Base-by-base conservation (phyloP, 2,888 invertebrate species). In the Antitype chi region DNA sequence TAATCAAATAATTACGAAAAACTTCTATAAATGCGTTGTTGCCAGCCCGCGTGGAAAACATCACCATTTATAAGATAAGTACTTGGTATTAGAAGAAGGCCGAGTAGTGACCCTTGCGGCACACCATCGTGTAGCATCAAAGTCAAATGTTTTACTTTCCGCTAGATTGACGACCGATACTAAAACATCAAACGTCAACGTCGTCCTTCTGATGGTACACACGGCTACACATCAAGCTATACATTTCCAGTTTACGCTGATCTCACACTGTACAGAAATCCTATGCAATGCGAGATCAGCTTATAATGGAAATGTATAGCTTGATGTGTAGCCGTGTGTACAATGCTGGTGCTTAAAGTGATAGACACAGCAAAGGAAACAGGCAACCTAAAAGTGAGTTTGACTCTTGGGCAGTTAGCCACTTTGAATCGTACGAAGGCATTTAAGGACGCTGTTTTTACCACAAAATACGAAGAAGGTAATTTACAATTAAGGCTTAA, bases 391-490 rank as follows among this genome's bases (percentile, higher is more conserved):
- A 55, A 55, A n/a, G 13, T n/a, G 15, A 25, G 57, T 57, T 57
- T 57, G 57, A 25, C 17, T 8, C 59, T 25, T 59, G 8, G 8
- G 57, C 57, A 25, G 15, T 17, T 17, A 59, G 17, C 23, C 4
- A 52, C 15, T 43, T 49, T 5, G 6, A 43, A 28, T 66, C 38
- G 17, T 43, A 38, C 15, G 2, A 0, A 25, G 17, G 49, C 6
- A 15, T 60, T 60, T 76, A 80, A 81, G 80, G 80, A 70, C 28
- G 4, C 28, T 64, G 59, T 53, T 60, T 60, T 66, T 70, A 67
- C 49, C 32, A 49, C 59, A 62, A 28, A 2, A 49, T 20, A 55
- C 76, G 11, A 62, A 67, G 32, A 81, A 57, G 81, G 81, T 43
- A 20, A 66, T 66, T 15, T n/a, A 15, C 63, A 79, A 74, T 74